Evolutionary conservation across 1,140 invertebrate genomes (phyloP), one percentile per base, ranked within the genome.

Genomic region (Cataglyphis hispanica): DNA sequence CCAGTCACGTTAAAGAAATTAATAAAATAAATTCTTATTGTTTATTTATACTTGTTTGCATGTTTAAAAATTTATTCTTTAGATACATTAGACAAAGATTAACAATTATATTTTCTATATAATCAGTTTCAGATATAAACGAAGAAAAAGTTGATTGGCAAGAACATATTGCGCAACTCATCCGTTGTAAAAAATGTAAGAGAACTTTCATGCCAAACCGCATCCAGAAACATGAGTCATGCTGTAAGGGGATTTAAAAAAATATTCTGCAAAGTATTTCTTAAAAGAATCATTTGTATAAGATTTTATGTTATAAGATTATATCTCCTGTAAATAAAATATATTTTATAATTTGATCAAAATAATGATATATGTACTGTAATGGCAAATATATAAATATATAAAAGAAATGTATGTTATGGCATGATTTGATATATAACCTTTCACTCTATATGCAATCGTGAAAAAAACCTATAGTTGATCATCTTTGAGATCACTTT

Each of bases 121-220:
- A 75, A 75, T 58, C 8, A 2, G 1, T 84, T 86, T 46, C 22
- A 93, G 92, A 91, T 43, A 27, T 91, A 10, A 67, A 53, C n/a
- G 37, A 81, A 58, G 50, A 60, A 25, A n/a, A 87, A 70, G 74
- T 93, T 7, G 63, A 93, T 85, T 93, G 91, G 90, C 89, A 90
- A 1, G 27, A 90, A 10, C 87, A 91, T n/a, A 69, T 80, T 27
- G 66, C 87, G 8, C 70, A 91, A 81, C 86, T 93, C 19, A 70
- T 92, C 16, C 13, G 31, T 13, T 93, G 92, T 22, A 43, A 69
- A 34, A 91, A 90, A 75, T 93, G 93, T 60, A 86, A 88, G 8
- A 84, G 93, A 66, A 89, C 86, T 16, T 93, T 93, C 22, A 89
- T 88, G 53, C 90, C 91, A 25, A 13, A 87, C n/a, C 88, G 93